These are phyloP conservation scores for Chalcosyrphus nemorum DNA, from an alignment of 2,888 invertebrate species.

Conservation along the genomic window DNA sequence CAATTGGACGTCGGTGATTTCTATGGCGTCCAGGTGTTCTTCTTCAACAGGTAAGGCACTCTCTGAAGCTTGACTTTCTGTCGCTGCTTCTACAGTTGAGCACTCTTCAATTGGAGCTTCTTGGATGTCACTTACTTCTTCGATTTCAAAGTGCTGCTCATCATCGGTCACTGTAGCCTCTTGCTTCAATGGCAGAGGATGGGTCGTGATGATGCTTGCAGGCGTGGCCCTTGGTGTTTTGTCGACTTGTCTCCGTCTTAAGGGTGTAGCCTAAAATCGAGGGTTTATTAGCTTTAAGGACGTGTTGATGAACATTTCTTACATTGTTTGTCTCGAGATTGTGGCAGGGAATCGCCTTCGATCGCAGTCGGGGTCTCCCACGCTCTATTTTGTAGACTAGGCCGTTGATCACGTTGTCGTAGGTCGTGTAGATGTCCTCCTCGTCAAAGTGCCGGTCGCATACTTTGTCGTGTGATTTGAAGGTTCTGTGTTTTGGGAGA, in stretches of 20 bases:
- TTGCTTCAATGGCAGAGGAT: not conserved
- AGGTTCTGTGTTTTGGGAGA: slow-evolving; percentile 74
- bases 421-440: slow-evolving; percentile 75
- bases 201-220: not conserved
- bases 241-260: not conserved
- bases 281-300: too few relatives aligned
- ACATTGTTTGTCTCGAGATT: slow-evolving; percentile 73
- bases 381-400: slow-evolving; percentile 76
- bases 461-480: slow-evolving; percentile 75
- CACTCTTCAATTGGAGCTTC: slow-evolving; percentile 3
- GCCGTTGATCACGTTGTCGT: slow-evolving; percentile 77
- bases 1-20: slow-evolving; percentile 25
- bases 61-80: not conserved
- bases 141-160: slow-evolving; percentile 32
- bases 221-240: not conserved
- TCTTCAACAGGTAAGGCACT: not conserved
- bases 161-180: not conserved
- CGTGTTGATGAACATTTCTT: too few relatives aligned
- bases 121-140: slow-evolving; percentile 36
- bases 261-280: too few relatives aligned
- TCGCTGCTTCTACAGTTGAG: not conserved
- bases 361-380: slow-evolving; percentile 75
- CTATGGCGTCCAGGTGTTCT: slow-evolving; percentile 13
- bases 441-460: slow-evolving; percentile 76
- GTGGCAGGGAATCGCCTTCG: slow-evolving; percentile 75